Evolutionary conservation across 2,797 vertebrate genomes (phyloP).

Genomic region (Mus caroli): DNA sequence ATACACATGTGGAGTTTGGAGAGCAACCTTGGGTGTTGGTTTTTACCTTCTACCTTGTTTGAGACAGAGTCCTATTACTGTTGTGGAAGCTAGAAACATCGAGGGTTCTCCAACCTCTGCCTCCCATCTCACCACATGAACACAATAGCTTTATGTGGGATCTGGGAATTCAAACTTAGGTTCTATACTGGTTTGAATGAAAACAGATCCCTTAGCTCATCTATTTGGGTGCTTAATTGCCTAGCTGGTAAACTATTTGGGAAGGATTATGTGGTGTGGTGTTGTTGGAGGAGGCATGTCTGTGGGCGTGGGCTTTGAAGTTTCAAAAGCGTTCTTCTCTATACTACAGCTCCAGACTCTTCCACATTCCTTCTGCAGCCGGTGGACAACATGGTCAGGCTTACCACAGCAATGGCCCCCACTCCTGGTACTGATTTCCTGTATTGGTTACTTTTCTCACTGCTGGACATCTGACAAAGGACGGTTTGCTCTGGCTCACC

Average conservation of each 20-base stretch:
- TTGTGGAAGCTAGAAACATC: background rate
- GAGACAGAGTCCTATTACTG: background rate
- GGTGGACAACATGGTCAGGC: background rate
- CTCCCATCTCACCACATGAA: background rate
- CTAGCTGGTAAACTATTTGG: background rate
- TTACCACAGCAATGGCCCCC: background rate
- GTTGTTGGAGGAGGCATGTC: background rate
- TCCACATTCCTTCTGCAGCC: background rate
- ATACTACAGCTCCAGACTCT: background rate
- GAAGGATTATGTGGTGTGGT: background rate
- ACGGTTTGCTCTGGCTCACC: background rate
- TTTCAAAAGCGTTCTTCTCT: background rate
- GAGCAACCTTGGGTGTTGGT: background rate
- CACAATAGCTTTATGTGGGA: background rate
- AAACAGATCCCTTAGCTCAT: too few relatives aligned
- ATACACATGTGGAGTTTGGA: background rate
- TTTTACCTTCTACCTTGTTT: background rate
- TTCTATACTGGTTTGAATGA: background rate
- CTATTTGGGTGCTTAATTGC: background rate
- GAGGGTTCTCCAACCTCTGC: background rate
- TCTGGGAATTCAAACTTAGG: background rate
- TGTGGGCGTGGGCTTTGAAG: background rate
- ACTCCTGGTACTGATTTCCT: too few relatives aligned
- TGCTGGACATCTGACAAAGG: background rate
- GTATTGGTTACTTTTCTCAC: background rate